Percentiles rank a stretch among this genome's conserved stretches.
phyloP scores from a whole-genome alignment of 30 jellyfish, hydroid and myxozoan genomes.

The Turritopsis dohrnii region DNA sequence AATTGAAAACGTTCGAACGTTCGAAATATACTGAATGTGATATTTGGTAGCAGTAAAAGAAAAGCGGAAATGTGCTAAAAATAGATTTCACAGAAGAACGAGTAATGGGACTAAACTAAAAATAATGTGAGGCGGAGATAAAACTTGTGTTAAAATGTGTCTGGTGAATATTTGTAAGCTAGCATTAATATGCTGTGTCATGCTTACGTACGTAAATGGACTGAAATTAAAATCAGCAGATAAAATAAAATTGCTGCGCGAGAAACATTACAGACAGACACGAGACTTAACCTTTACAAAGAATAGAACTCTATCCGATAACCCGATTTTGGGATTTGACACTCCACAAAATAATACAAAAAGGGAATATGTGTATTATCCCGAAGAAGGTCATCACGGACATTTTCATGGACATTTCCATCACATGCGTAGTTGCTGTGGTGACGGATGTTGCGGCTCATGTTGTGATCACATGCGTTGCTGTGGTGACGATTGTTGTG shows the following conservation, averaged over 20 bases:
- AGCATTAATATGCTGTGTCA: neutral
- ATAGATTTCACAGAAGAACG: neutral
- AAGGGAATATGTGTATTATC: slow-evolving; percentile 80
- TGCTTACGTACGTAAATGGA: neutral
- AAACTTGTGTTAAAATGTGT: neutral
- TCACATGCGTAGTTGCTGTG: slow-evolving; percentile 30
- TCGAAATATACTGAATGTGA: neutral
- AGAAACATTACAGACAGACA: neutral
- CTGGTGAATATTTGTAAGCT: neutral
- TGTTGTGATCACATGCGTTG: slow-evolving; percentile 26
- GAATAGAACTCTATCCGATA: neutral
- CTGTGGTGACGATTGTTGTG: slow-evolving; percentile 42
- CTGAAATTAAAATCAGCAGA: slow-evolving; percentile 10
- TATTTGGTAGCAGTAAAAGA: neutral
- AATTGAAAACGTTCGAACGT: neutral
- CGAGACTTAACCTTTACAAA: neutral
- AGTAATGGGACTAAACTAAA: too few species aligned
- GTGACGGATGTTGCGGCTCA: slow-evolving; percentile 39
- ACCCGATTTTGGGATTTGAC: neutral
- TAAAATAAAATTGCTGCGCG: slow-evolving; percentile 6
- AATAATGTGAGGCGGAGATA: too few species aligned
- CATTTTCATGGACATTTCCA: slow-evolving; percentile 38
- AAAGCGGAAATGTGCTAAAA: neutral
- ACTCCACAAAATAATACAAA: slow-evolving; percentile 42
- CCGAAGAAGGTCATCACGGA: slow-evolving; percentile 62